Evolutionary conservation across 2,888 invertebrate species (phyloP).

Genomic region (Mesorhabditis spiculigera): DNA sequence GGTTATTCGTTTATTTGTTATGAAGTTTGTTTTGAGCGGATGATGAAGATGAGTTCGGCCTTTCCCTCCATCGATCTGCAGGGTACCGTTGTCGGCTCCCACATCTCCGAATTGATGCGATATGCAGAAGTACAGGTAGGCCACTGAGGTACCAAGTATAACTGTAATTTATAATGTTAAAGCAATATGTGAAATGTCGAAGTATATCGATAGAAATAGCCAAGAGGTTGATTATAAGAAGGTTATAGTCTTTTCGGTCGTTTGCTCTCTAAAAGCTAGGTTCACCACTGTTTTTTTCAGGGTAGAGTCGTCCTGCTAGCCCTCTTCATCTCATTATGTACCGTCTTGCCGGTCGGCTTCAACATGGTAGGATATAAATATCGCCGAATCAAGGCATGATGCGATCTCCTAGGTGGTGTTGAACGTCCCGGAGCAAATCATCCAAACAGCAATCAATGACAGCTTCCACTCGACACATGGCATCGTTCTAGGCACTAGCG

Average conservation of each 20-base stretch:
- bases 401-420: conserved; percentile 28
- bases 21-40: too few species aligned
- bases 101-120: neutral
- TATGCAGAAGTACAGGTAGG: conserved; percentile 1
- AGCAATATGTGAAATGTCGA: too few species aligned
- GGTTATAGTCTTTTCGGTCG: too few species aligned
- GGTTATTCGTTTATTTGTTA: too few species aligned
- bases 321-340: conserved; percentile 6
- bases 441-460: conserved; percentile 29
- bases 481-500: conserved; percentile 13
- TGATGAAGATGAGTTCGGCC: neutral
- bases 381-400: neutral
- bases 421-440: conserved; percentile 44
- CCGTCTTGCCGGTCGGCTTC: neutral
- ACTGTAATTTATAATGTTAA: too few species aligned
- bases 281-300: neutral
- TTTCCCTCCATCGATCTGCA: neutral
- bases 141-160: too few species aligned
- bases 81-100: neutral
- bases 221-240: too few species aligned
- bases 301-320: neutral
- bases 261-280: too few species aligned
- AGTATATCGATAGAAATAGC: too few species aligned
- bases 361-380: neutral
- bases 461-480: conserved; percentile 26